Evolutionary conservation across 2,888 invertebrate genomes (phyloP).

Genomic region (Danaus chrysippus): DNA sequence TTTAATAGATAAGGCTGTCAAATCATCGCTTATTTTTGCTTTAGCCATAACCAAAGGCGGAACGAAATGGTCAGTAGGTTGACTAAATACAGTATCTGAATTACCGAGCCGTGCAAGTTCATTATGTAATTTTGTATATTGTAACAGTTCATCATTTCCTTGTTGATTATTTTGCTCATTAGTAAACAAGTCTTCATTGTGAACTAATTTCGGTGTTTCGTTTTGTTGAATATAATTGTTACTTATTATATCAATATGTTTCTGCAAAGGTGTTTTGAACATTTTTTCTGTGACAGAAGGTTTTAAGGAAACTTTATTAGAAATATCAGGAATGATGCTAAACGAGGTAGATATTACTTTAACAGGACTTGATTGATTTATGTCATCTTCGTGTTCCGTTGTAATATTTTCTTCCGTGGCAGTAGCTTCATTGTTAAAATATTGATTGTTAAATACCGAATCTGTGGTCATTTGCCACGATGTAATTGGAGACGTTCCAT

Average conservation of each 20-base stretch:
- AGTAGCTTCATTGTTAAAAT: slow-evolving; percentile 45
- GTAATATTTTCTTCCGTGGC: slow-evolving; percentile 49
- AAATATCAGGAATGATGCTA: slow-evolving; percentile 29
- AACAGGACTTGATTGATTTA: slow-evolving; percentile 42
- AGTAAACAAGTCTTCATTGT: slow-evolving; percentile 45
- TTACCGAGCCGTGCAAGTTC: slow-evolving; percentile 67
- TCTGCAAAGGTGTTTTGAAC: slow-evolving; percentile 36
- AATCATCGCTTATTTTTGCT: slow-evolving; percentile 70
- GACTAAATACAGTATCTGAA: slow-evolving; percentile 69
- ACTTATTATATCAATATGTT: slow-evolving; percentile 43
- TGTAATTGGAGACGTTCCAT: slow-evolving; percentile 40
- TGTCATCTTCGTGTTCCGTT: slow-evolving; percentile 51
- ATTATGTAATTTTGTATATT: slow-evolving; percentile 67
- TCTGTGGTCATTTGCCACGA: slow-evolving; percentile 48
- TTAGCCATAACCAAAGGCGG: slow-evolving; percentile 76
- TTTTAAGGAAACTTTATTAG: slow-evolving; percentile 31
- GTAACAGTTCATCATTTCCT: slow-evolving; percentile 62
- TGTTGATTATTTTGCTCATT: slow-evolving; percentile 56
- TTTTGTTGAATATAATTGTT: slow-evolving; percentile 63
- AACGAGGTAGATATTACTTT: slow-evolving; percentile 39
- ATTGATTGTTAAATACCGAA: slow-evolving; percentile 47
- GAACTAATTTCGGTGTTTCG: slow-evolving; percentile 53
- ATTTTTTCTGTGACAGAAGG: slow-evolving; percentile 19
- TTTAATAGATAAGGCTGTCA: slow-evolving; percentile 71
- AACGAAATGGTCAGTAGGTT: slow-evolving; percentile 73